Evolutionary conservation across 2,113 vertebrate species (phyloP).

Genomic region (Mobula birostris): DNA sequence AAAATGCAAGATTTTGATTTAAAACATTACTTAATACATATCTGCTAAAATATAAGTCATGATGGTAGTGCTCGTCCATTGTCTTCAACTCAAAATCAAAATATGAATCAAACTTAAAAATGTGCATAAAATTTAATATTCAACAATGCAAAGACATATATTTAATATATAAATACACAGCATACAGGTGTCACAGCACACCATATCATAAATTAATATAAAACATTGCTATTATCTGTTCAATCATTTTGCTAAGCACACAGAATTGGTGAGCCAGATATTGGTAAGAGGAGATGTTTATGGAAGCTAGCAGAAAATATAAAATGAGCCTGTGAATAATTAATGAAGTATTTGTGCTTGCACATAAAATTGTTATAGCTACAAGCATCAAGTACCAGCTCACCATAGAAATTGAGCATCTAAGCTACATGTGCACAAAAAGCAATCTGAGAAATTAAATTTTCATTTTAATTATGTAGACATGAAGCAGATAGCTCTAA

Average conservation of each 20-base stretch:
- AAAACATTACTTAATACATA: not conserved
- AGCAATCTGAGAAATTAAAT: conserved; percentile 31
- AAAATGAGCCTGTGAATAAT: conserved; percentile 29
- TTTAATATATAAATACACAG: not conserved
- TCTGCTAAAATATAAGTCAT: conserved; percentile 2
- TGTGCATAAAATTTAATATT: not conserved
- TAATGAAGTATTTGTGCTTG: conserved; percentile 4
- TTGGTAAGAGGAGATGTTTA: not conserved
- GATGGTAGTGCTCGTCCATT: not conserved
- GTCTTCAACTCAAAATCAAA: conserved; percentile 10
- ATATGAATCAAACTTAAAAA: conserved; percentile 5
- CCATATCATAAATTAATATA: not conserved
- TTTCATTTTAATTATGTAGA: conserved; percentile 35
- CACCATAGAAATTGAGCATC: not conserved
- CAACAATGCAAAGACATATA: not conserved
- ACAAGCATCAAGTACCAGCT: conserved; percentile 7
- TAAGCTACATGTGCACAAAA: not conserved
- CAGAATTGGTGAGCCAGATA: not conserved
- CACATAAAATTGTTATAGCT: conserved; percentile 2
- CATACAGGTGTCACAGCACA: not conserved
- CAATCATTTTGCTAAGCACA: not conserved
- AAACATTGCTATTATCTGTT: conserved; percentile 19
- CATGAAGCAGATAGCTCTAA: conserved; percentile 15
- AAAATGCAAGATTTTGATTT: conserved; percentile 34
- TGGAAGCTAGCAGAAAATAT: conserved; percentile 11